A percentile compares a stretch with the other conserved stretches of the same genome.
These are phyloP conservation scores for Pectinophora gossypiella DNA, from an alignment of 1,140 invertebrate species.

Conservation along the genomic window DNA sequence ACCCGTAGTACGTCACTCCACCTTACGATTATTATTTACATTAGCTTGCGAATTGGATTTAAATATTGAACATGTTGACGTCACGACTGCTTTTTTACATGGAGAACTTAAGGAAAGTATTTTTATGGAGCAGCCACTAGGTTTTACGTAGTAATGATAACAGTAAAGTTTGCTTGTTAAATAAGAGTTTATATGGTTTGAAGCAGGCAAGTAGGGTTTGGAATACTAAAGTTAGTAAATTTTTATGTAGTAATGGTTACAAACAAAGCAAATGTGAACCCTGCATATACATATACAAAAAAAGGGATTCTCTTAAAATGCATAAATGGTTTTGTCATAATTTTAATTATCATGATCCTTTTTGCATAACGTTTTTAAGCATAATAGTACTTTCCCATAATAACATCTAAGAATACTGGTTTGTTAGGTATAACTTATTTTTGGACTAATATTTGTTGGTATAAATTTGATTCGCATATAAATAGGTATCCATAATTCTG, in stretches of 20 bases:
- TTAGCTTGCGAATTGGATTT: constrained; percentile 32
- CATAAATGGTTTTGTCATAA: no score
- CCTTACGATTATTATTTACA: constrained; percentile 37
- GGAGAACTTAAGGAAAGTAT: constrained; percentile 51
- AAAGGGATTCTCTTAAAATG: background rate
- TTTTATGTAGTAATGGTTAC: background rate
- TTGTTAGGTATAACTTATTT: no score
- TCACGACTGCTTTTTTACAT: constrained; percentile 55
- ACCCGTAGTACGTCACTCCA: no score
- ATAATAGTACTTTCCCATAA: no score
- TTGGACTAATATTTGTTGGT: no score
- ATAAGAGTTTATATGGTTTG: constrained; percentile 4
- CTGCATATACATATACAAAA: constrained; percentile 15
- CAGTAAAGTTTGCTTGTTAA: constrained; percentile 11
- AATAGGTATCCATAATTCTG: no score
- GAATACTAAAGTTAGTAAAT: constrained; percentile 5
- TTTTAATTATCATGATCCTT: no score
- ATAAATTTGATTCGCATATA: no score
- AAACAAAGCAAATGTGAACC: constrained; percentile 17
- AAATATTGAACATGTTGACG: constrained; percentile 44
- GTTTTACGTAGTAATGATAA: constrained; percentile 14
- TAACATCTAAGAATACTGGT: no score
- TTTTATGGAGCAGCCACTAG: constrained; percentile 50
- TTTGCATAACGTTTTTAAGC: no score
- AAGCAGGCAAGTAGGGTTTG: no score